Evolutionary conservation across 2,888 invertebrate genomes (phyloP).

Genomic region (Chrysina gloriosa): DNA sequence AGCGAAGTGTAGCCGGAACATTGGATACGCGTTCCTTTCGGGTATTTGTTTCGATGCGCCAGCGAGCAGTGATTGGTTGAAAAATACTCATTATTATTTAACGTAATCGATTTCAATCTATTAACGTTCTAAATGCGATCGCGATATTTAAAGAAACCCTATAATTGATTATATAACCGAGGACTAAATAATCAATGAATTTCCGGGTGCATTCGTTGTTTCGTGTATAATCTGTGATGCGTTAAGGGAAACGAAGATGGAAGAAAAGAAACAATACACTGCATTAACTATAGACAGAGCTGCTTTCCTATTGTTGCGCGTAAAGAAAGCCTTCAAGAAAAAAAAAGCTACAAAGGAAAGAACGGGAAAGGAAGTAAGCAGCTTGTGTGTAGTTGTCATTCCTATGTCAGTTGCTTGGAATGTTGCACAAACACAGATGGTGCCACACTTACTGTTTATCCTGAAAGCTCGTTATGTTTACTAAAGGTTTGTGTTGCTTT

Average conservation of each 20-base stretch:
- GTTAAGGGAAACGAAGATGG: constrained; percentile 53
- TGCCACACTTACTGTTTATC: neutral
- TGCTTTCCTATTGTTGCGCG: constrained; percentile 86
- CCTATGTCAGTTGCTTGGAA: constrained; percentile 1
- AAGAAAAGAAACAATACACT: constrained; percentile 71
- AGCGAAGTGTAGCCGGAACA: neutral
- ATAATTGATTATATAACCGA: neutral
- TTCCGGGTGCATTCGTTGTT: neutral
- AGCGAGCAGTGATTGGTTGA: constrained; percentile 13
- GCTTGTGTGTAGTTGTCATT: constrained; percentile 39
- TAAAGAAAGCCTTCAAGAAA: constrained; percentile 91
- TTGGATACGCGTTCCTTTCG: neutral
- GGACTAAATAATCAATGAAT: neutral
- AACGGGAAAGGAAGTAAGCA: constrained; percentile 87
- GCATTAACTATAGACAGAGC: constrained; percentile 88
- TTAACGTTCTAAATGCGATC: constrained; percentile 1
- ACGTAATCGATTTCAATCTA: constrained; percentile 7
- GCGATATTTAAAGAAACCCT: neutral
- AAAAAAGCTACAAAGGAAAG: constrained; percentile 88
- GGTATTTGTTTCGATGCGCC: neutral
- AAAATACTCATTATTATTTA: constrained; percentile 28
- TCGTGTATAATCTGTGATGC: neutral
- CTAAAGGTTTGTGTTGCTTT: neutral
- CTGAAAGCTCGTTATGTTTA: neutral
- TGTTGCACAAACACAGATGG: constrained; percentile 2